A percentile compares a stretch with the other conserved stretches of the same genome.
phyloP scores from a whole-genome alignment of 2,797 vertebrate genomes.

The Potorous gilbertii region DNA sequence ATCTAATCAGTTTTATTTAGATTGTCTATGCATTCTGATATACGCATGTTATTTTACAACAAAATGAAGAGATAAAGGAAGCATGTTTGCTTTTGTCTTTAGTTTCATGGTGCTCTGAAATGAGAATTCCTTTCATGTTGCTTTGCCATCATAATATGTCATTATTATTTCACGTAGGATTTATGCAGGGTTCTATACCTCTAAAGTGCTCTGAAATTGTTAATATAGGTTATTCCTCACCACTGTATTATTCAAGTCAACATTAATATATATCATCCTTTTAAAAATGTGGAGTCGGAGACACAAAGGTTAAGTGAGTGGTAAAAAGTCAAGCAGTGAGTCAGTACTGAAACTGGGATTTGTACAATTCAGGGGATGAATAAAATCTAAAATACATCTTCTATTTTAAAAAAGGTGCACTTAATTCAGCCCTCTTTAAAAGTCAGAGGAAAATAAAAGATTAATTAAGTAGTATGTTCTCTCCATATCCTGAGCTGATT shows the following conservation, averaged over 20 bases:
- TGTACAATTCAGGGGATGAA: neutral
- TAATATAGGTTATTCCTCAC: conserved; percentile 47
- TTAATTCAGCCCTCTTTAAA: conserved; percentile 46
- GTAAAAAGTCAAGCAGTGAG: conserved; percentile 17
- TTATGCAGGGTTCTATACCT: conserved; percentile 39
- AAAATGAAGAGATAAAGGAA: conserved; percentile 6
- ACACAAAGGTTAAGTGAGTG: conserved; percentile 30
- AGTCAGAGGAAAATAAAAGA: conserved; percentile 41
- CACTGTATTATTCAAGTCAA: conserved; percentile 30
- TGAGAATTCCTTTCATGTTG: neutral
- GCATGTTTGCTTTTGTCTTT: neutral
- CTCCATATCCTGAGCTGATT: neutral
- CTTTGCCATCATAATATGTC: conserved; percentile 5
- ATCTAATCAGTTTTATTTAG: neutral
- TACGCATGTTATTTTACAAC: conserved; percentile 25
- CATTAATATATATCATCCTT: conserved; percentile 50
- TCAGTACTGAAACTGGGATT: neutral
- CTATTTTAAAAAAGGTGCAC: conserved; percentile 14
- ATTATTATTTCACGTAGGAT: conserved; percentile 11
- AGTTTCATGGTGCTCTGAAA: conserved; percentile 24
- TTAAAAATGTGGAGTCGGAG: conserved; percentile 29
- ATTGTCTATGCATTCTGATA: neutral
- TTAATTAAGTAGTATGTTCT: conserved; percentile 8
- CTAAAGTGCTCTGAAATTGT: conserved; percentile 59
- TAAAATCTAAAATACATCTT: conserved; percentile 5